These are phyloP conservation scores for Nesogale talazaci DNA, from an alignment of 2,113 vertebrate species.

Conservation along the genomic window DNA sequence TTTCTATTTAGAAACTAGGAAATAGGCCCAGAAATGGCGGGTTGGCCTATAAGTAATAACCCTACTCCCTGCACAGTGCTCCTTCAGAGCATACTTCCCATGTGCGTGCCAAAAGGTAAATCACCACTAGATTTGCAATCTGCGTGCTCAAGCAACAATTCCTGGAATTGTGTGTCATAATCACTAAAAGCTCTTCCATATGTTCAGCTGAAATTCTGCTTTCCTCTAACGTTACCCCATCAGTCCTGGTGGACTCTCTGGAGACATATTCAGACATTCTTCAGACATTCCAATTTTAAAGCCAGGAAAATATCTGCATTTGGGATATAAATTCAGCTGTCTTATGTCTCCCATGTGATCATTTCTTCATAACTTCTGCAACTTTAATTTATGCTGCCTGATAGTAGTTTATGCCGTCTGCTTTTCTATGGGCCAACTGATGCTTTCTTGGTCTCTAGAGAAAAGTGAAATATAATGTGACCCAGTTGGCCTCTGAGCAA, in stretches of 20 bases:
- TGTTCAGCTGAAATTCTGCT: slow-evolving; percentile 60
- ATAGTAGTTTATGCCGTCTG: slow-evolving; percentile 66
- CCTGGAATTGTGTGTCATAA: slow-evolving; percentile 48
- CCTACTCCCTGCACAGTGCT: background rate
- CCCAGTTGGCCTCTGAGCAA: slow-evolving; percentile 49
- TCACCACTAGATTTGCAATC: background rate
- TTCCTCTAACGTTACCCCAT: slow-evolving; percentile 39
- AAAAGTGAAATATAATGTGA: slow-evolving; percentile 43
- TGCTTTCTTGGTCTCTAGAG: slow-evolving; percentile 46
- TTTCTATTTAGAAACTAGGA: slow-evolving; percentile 37
- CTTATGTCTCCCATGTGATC: slow-evolving; percentile 70
- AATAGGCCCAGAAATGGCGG: background rate
- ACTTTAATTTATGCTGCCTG: slow-evolving; percentile 70
- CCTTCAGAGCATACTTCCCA: background rate
- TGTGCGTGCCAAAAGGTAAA: background rate
- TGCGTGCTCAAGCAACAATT: slow-evolving; percentile 49
- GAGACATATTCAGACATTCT: slow-evolving; percentile 75
- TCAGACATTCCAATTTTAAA: slow-evolving; percentile 79
- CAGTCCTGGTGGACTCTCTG: slow-evolving; percentile 58
- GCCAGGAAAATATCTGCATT: slow-evolving; percentile 77
- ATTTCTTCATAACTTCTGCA: slow-evolving; percentile 73
- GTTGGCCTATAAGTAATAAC: background rate
- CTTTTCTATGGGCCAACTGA: slow-evolving; percentile 42
- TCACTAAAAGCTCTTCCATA: slow-evolving; percentile 69
- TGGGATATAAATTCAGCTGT: slow-evolving; percentile 74